Conservation (phyloP, 2,113 vertebrate species). For the Pantherophis guttatus region DNA sequence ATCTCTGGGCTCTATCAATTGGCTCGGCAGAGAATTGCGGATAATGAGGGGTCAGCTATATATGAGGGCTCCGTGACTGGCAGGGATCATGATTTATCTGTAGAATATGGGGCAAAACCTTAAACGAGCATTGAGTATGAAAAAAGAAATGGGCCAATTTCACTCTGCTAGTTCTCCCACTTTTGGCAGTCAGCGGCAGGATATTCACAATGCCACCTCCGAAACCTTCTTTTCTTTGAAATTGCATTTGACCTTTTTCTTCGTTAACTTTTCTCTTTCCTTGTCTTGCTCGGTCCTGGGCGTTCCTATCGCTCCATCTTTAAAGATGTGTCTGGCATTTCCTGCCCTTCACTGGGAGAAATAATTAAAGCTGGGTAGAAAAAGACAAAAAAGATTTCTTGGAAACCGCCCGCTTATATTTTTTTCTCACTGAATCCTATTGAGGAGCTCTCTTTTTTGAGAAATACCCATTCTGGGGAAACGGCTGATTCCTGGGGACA, state of each 20-base stretch:
- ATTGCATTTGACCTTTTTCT: not conserved
- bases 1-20: not conserved
- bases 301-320: not conserved
- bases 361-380: not conserved
- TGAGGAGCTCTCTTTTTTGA: not conserved
- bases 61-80: not conserved
- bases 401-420: not conserved
- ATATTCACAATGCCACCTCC: not conserved
- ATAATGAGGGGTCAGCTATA: not conserved
- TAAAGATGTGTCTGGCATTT: not conserved
- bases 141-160: not conserved
- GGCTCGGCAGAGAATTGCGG: not conserved
- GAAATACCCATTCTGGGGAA: slow-evolving; percentile 20
- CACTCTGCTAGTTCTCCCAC: not conserved
- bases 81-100: not conserved
- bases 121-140: not conserved
- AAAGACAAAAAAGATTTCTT: not conserved
- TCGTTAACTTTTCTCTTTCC: not conserved
- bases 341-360: not conserved
- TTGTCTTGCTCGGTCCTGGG: not conserved
- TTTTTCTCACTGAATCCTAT: not conserved
- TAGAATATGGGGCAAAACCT: not conserved
- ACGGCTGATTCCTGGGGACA: not conserved
- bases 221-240: not conserved
- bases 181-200: not conserved